Percentiles rank a stretch among this genome's conserved stretches.
These are phyloP conservation scores for Caradrina clavipalpis DNA, from an alignment of 2,888 invertebrate species.

Conservation along the genomic window DNA sequence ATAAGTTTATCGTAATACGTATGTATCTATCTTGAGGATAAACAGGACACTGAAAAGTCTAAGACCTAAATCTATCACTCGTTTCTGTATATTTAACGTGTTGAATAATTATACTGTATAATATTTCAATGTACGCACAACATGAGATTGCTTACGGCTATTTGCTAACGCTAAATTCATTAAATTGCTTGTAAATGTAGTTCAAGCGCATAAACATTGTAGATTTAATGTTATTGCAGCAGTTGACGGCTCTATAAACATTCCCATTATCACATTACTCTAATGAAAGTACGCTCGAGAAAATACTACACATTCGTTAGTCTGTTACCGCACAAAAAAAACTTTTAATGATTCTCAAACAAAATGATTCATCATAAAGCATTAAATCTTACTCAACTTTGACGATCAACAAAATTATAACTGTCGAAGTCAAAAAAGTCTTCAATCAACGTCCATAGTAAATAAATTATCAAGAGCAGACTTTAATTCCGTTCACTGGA, in stretches of 20 bases:
- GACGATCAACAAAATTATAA: slow-evolving; percentile 24
- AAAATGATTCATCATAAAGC: slow-evolving; percentile 46
- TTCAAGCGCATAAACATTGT: slow-evolving; percentile 40
- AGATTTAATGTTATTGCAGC: slow-evolving; percentile 51
- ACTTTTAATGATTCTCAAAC: slow-evolving; percentile 17
- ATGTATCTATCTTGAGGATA: background rate
- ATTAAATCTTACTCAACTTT: slow-evolving; percentile 25
- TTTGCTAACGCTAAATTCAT: slow-evolving; percentile 41
- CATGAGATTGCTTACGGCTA: slow-evolving; percentile 13
- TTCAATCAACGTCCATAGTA: slow-evolving; percentile 49
- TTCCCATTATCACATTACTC: slow-evolving; percentile 38
- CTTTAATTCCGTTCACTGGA: slow-evolving; percentile 50
- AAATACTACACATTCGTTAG: slow-evolving; percentile 20
- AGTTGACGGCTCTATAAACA: slow-evolving; percentile 52
- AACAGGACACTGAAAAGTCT: slow-evolving; percentile 1
- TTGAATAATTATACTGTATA: background rate
- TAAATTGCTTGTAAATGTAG: slow-evolving; percentile 33
- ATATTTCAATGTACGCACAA: slow-evolving; percentile 5
- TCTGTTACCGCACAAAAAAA: slow-evolving; percentile 9
- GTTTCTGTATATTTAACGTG: background rate
- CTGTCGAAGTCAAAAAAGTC: slow-evolving; percentile 38
- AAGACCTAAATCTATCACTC: background rate
- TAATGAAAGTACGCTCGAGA: slow-evolving; percentile 40
- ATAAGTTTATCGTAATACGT: slow-evolving; percentile 16
- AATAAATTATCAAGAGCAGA: slow-evolving; percentile 45